Evolutionary conservation across 2,113 vertebrate species (phyloP), one percentile per base, ranked within the genome.

Genomic region (Dolichotis patagonum): DNA sequence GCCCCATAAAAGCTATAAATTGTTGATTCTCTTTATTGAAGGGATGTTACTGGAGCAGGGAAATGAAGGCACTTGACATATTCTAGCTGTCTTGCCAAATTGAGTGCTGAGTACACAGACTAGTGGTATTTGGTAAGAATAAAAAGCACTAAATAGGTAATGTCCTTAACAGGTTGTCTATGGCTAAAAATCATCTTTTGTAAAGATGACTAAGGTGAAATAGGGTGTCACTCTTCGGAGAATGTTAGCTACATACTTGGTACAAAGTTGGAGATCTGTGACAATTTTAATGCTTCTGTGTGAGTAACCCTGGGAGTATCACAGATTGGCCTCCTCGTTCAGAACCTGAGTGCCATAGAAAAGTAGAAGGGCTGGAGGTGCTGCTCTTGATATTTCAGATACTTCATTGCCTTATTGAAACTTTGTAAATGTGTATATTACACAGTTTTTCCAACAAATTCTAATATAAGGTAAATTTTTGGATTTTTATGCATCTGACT

Each of bases 41-140:
- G 3, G 0, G 9, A 16, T 60, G 12, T 1, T 8, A 16, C 12
- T 65, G 26, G 28, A 58, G 10, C 11, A 60, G 32, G 58, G 32
- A 80, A 52, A 91, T 24, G 13, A 87, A 83, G 26, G 14, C 22
- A 69, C 52, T 6, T 65, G 32, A 73, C 2, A 19, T 58, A 19
- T 11, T 63, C 26, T 60, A 78, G 77, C 24, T 11, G n/a, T 38
- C 13, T 38, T 90, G 28, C 60, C 28, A 43, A 82, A 30, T 2
- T 94, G 43, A 89, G 54, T 4, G 17, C 6, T 69, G 28, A 90
- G 28, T 83, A 58, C 78, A 89, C 7, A 77, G 20, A 63, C 3
- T n/a, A 52, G 43, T 43, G 38, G 3, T 28, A 30, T 80, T 58
- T 73, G 22, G 13, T 35, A 90, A 12, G 20, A 46, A 35, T 77